phyloP scores from a whole-genome alignment of 2,113 vertebrate species.

The Takifugu bimaculatus region DNA sequence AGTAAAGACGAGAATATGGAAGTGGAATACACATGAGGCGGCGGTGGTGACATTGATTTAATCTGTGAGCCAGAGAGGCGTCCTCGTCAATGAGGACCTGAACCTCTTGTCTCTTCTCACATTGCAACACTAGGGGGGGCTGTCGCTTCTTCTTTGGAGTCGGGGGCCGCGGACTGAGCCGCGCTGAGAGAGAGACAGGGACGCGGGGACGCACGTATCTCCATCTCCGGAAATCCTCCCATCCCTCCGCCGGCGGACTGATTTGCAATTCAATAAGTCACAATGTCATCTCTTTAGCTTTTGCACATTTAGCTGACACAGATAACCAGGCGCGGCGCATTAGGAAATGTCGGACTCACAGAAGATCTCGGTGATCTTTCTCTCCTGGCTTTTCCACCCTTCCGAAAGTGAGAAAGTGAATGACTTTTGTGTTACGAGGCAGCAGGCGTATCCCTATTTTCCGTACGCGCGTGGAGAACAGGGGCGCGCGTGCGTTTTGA shows the following conservation, averaged over 20 bases:
- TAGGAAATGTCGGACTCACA: constrained; percentile 48
- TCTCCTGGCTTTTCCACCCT: constrained; percentile 11
- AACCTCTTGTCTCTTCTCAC: constrained; percentile 6
- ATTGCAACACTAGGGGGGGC: constrained; percentile 58
- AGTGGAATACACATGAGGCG: not conserved
- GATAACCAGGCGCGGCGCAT: constrained; percentile 39
- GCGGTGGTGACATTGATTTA: not conserved
- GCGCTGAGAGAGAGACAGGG: not conserved
- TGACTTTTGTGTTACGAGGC: not conserved
- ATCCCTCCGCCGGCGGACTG: constrained; percentile 44
- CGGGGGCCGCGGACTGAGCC: not conserved
- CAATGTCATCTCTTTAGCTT: constrained; percentile 67
- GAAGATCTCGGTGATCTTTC: constrained; percentile 38
- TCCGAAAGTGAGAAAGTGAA: too few relatives aligned
- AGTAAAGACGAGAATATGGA: not conserved
- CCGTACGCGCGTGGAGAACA: too few relatives aligned
- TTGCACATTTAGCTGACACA: constrained; percentile 64
- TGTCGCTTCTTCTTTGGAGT: constrained; percentile 50
- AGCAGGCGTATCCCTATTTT: too few relatives aligned
- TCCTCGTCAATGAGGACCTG: not conserved
- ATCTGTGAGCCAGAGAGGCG: constrained; percentile 11
- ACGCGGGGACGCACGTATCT: constrained; percentile 14
- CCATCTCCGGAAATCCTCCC: constrained; percentile 58
- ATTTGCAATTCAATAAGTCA: constrained; percentile 73
- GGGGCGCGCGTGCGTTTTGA: too few relatives aligned